Percentiles rank a stretch among this genome's conserved stretches.
Evolutionary conservation across 1,140 invertebrate species (phyloP).

Genomic region (Cydia splendana): DNA sequence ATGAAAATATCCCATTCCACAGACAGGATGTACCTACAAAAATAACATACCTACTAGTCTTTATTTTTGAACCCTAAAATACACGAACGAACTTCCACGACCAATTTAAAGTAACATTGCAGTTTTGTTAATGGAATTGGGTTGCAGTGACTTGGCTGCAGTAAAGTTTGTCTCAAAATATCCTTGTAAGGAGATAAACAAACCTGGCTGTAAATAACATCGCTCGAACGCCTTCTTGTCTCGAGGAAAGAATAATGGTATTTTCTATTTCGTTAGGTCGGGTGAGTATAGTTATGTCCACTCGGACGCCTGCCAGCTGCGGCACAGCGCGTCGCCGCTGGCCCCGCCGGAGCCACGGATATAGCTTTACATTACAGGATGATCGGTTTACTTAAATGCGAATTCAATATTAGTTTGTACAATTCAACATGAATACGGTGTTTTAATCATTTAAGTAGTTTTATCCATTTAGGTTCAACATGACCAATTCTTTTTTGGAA

Average conservation of each 20-base stretch:
- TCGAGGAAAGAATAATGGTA: constrained; percentile 72
- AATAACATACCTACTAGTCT: neutral
- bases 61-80: constrained; percentile 26
- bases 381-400: neutral
- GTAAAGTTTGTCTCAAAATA: constrained; percentile 33
- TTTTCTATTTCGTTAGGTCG: constrained; percentile 75
- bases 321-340: constrained; percentile 41
- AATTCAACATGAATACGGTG: no score
- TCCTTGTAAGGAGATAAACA: constrained; percentile 57
- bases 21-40: neutral
- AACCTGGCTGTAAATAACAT: constrained; percentile 70
- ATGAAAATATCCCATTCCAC: neutral
- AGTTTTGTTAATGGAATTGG: constrained; percentile 33
- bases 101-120: constrained; percentile 30
- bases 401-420: neutral
- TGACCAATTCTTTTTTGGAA: no score
- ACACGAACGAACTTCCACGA: constrained; percentile 22
- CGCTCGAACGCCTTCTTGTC: constrained; percentile 71
- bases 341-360: constrained; percentile 49
- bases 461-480: no score
- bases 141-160: constrained; percentile 30
- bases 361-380: constrained; percentile 35
- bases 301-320: constrained; percentile 72
- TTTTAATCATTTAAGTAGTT: no score
- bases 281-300: constrained; percentile 65